phyloP scores from a whole-genome alignment of 2,888 invertebrate genomes.

The Notodonta ziczac region DNA sequence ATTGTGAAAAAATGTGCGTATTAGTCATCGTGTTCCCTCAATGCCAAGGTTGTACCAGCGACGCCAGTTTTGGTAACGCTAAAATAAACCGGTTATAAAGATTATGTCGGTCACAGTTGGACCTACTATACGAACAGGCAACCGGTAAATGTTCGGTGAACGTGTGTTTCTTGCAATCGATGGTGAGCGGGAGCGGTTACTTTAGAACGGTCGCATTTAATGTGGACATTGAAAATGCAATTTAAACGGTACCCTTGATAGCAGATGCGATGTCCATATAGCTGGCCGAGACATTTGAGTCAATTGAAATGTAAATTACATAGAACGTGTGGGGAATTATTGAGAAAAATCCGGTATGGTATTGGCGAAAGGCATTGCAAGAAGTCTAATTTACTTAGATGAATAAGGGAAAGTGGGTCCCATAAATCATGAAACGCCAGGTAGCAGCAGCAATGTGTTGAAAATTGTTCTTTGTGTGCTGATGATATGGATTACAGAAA shows the following conservation, averaged over 20 bases:
- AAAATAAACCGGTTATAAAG: conserved; percentile 62
- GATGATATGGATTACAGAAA: conserved; percentile 10
- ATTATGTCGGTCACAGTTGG: conserved; percentile 54
- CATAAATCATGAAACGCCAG: conserved; percentile 27
- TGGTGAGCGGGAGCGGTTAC: conserved; percentile 24
- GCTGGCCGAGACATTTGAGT: conserved; percentile 19
- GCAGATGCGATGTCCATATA: conserved; percentile 17
- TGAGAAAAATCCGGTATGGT: conserved; percentile 13
- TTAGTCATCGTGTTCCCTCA: conserved; percentile 71
- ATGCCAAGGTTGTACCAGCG: conserved; percentile 72
- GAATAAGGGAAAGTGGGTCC: conserved; percentile 34
- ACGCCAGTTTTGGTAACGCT: conserved; percentile 52
- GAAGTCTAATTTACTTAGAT: conserved; percentile 31
- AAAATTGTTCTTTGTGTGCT: background rate
- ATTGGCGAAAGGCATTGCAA: conserved; percentile 21
- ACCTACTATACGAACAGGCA: conserved; percentile 21
- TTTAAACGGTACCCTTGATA: conserved; percentile 29
- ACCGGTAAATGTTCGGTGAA: conserved; percentile 47
- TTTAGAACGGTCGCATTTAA: conserved; percentile 31
- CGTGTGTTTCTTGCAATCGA: conserved; percentile 33
- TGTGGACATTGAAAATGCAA: conserved; percentile 29
- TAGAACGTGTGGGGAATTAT: conserved; percentile 23
- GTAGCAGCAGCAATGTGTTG: conserved; percentile 15
- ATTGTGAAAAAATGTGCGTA: conserved; percentile 40
- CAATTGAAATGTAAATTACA: conserved; percentile 35